Percentiles rank a stretch among this genome's conserved stretches.
Conservation (phyloP, 2,797 vertebrate species). For the Iguana delicatissima region DNA sequence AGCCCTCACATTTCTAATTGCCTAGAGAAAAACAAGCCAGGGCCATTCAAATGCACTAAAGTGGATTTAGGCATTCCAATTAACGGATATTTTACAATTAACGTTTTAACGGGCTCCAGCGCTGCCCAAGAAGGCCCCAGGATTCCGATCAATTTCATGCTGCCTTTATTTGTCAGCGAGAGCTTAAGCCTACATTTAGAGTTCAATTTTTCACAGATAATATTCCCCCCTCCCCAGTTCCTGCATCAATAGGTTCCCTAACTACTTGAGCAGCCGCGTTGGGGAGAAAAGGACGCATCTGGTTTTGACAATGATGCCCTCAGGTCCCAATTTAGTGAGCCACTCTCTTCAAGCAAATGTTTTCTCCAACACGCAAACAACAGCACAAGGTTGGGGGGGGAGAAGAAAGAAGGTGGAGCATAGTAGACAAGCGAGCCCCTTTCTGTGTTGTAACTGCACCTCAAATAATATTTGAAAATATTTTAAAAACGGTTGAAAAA, state of each 20-base stretch:
- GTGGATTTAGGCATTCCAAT: slow-evolving; percentile 88
- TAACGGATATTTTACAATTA: slow-evolving; percentile 89
- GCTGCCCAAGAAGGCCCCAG: slow-evolving; percentile 86
- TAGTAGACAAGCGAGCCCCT: accelerated
- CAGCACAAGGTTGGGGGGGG: not conserved
- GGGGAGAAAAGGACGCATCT: slow-evolving; percentile 79
- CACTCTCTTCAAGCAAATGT: slow-evolving; percentile 25
- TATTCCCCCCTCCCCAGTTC: slow-evolving; percentile 71
- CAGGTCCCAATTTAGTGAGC: not conserved
- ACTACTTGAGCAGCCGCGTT: slow-evolving; percentile 60
- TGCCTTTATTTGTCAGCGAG: slow-evolving; percentile 84
- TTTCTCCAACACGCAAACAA: slow-evolving; percentile 8
- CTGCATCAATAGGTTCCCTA: slow-evolving; percentile 81
- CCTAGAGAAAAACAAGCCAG: slow-evolving; percentile 59
- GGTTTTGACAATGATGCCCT: slow-evolving; percentile 78
- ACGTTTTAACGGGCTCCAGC: slow-evolving; percentile 83
- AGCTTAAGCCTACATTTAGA: slow-evolving; percentile 87
- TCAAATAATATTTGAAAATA: no score
- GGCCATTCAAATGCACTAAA: slow-evolving; percentile 86
- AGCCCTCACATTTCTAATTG: slow-evolving; percentile 12
- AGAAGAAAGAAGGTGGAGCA: accelerated
- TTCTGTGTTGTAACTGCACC: not conserved
- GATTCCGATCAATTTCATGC: slow-evolving; percentile 93
- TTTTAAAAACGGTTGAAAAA: no score
- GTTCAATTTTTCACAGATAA: slow-evolving; percentile 87